These are phyloP conservation scores for Leucoraja erinaceus DNA, from an alignment of 2,113 vertebrate genomes.

Conservation along the genomic window DNA sequence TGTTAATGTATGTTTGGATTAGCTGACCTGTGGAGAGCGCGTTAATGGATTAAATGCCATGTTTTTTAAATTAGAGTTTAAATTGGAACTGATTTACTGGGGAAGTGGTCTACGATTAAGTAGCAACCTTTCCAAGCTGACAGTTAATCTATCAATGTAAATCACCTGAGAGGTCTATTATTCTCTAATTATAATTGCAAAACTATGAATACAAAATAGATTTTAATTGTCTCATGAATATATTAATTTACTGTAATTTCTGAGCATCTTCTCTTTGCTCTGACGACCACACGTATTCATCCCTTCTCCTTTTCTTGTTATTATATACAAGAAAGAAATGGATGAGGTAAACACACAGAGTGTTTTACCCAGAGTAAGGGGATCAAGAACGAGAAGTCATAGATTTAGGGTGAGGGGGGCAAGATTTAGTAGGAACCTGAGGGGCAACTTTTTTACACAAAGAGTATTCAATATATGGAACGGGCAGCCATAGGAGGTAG, in stretches of 20 bases:
- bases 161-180: constrained; percentile 36
- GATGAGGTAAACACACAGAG: too few species aligned
- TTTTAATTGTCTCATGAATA: constrained; percentile 21
- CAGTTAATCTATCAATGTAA: constrained; percentile 40
- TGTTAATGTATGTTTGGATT: background rate
- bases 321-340: background rate
- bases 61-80: constrained; percentile 40
- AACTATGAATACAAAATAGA: constrained; percentile 25
- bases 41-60: constrained; percentile 42
- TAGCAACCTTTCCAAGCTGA: constrained; percentile 40
- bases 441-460: too few species aligned
- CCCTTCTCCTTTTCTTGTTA: background rate
- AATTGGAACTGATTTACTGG: constrained; percentile 41
- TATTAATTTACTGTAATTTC: background rate
- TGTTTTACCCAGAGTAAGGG: too few species aligned
- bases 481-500: too few species aligned
- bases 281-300: background rate
- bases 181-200: constrained; percentile 38
- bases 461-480: too few species aligned
- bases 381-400: too few species aligned
- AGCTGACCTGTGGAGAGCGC: background rate
- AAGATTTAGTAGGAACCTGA: too few species aligned
- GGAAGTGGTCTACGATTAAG: constrained; percentile 42
- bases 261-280: background rate
- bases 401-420: too few species aligned